Percentiles rank a stretch among this genome's conserved stretches.
Evolutionary conservation across 2,113 vertebrate genomes (phyloP).

Genomic region (Asarcornis scutulata): DNA sequence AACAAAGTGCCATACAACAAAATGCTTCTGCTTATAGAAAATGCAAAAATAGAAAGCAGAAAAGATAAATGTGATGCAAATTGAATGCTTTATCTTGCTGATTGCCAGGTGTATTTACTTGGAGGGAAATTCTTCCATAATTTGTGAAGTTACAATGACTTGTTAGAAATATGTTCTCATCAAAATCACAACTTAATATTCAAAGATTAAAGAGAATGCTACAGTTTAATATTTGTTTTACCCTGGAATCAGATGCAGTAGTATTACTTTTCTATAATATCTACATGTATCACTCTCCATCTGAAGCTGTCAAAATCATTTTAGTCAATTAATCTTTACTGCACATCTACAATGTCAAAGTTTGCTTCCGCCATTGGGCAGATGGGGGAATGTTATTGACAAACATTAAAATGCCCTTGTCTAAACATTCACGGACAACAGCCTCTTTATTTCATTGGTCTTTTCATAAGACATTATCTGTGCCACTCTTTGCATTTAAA

Average conservation of each 20-base stretch:
- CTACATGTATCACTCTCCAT: not conserved
- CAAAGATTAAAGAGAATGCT: not conserved
- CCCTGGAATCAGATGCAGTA: not conserved
- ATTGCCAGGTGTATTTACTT: slow-evolving; percentile 13
- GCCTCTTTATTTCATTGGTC: not conserved
- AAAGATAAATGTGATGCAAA: slow-evolving; percentile 7
- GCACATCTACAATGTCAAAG: not conserved
- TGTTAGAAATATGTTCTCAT: slow-evolving; percentile 3
- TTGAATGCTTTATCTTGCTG: slow-evolving; percentile 20
- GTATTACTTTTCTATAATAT: not conserved
- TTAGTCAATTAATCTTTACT: not conserved
- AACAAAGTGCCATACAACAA: slow-evolving; percentile 18
- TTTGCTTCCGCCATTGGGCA: not conserved
- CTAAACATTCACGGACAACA: not conserved
- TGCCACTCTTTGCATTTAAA: not conserved
- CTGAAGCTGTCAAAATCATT: not conserved
- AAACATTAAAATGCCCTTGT: not conserved
- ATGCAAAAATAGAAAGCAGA: slow-evolving; percentile 32
- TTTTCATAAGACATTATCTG: not conserved
- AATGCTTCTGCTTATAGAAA: slow-evolving; percentile 34
- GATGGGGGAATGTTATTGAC: not conserved
- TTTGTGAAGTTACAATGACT: not conserved
- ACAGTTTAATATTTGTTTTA: slow-evolving; percentile 8
- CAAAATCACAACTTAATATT: slow-evolving; percentile 38
- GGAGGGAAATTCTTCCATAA: slow-evolving; percentile 6